Evolutionary conservation across 2,888 invertebrate genomes (phyloP), one percentile per base, ranked within the genome.

Genomic region (Pterostichus madidus): DNA sequence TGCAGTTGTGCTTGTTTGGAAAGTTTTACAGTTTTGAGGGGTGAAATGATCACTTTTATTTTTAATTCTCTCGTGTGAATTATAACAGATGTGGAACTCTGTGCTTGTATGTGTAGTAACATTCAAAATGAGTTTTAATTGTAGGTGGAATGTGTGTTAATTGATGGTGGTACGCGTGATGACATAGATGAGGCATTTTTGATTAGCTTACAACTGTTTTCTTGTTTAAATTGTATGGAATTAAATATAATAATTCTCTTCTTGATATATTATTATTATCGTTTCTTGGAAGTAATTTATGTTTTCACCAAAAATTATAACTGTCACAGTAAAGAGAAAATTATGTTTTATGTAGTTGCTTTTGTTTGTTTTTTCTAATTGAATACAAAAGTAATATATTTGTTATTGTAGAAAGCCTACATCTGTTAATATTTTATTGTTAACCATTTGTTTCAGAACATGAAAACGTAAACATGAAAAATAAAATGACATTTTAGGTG

Each of bases 241-340:
- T 64, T 64, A 64, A 64, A 64, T 71, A 17, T 71, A 44, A 15
- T 71, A 44, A 71, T 71, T 71, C 44, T 17, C 68, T 71, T 6
- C 44, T 44, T 71, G 39, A 44, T 71, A 44, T 71, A 11, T 71
- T 44, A 71, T 71, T 44, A 71, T 71, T 71, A 71, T 71, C 68
- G 39, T 44, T 71, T 71, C 44, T 44, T 39, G 39, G 68, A 71
- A 71, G 68, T 44, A 71, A 71, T 71, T 71, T 71, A 71, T 39
- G 68, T 44, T 71, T 71, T 71, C 68, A 71, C 68, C 68, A 44
- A 71, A 56, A 44, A 44, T 61, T 61, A 44, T 71, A 71, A 71
- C 44, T 44, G 44, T 39, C 35, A 5, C 35, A n/a, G 68, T 17
- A 71, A 17, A 46, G 39, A 39, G 39, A 39, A 39, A 39, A 39